Evolutionary conservation across 1,140 invertebrate genomes (phyloP).

Genomic region (Cataglyphis hispanica): DNA sequence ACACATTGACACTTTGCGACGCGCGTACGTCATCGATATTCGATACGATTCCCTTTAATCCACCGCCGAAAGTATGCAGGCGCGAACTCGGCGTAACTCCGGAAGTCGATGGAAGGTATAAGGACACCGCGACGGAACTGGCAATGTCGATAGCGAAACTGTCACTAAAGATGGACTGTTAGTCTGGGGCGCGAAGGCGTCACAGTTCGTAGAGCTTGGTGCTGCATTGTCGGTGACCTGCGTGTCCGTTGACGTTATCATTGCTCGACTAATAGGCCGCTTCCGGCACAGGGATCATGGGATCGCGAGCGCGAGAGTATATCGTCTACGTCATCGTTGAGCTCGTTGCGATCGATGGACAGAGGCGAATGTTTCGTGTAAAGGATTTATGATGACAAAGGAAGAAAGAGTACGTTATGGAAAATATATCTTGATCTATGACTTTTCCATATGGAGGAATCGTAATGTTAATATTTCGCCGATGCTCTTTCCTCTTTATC

Average conservation of each 20-base stretch:
- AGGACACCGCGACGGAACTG: neutral
- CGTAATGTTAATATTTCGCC: neutral
- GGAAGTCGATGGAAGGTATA: neutral
- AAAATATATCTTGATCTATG: neutral
- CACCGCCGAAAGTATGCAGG: neutral
- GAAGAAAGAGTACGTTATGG: neutral
- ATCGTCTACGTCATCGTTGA: slow-evolving; percentile 48
- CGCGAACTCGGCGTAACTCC: neutral
- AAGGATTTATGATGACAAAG: neutral
- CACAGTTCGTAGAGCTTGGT: slow-evolving; percentile 49
- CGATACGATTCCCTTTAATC: slow-evolving; percentile 8
- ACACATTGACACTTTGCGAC: neutral
- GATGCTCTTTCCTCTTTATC: neutral
- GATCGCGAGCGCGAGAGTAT: slow-evolving; percentile 59
- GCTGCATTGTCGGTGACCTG: slow-evolving; percentile 66
- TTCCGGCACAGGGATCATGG: slow-evolving; percentile 73
- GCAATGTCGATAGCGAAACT: neutral
- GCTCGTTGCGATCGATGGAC: slow-evolving; percentile 34
- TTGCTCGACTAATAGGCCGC: slow-evolving; percentile 66
- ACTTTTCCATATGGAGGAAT: neutral
- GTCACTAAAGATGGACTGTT: slow-evolving; percentile 26
- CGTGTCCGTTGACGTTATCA: slow-evolving; percentile 74
- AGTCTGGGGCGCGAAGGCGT: slow-evolving; percentile 43
- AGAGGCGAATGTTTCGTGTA: neutral
- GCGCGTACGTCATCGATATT: neutral